Evolutionary conservation across 2,888 invertebrate genomes (phyloP).

Genomic region (Erannis defoliaria): DNA sequence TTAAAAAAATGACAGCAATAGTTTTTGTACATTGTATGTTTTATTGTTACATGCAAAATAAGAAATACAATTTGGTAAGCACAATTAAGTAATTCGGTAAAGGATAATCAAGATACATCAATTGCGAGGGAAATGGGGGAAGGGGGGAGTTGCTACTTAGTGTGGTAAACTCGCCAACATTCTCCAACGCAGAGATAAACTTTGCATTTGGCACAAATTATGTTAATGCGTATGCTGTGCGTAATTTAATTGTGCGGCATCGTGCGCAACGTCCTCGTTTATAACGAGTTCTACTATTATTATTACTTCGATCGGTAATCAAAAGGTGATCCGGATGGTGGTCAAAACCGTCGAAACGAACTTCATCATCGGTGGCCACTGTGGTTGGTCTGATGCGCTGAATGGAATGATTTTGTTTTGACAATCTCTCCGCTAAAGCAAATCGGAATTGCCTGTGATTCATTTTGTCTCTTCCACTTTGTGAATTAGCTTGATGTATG

Average conservation of each 20-base stretch:
- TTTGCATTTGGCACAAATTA: slow-evolving; percentile 13
- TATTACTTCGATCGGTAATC: slow-evolving; percentile 6
- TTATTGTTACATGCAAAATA: slow-evolving; percentile 9
- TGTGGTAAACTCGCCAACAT: slow-evolving; percentile 14
- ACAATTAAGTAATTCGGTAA: slow-evolving; percentile 8
- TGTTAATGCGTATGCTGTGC: not conserved
- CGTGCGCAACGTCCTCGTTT: slow-evolving; percentile 10
- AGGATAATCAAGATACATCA: slow-evolving; percentile 9
- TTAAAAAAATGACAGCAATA: slow-evolving; percentile 6
- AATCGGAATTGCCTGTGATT: slow-evolving; percentile 16
- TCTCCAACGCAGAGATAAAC: slow-evolving; percentile 8
- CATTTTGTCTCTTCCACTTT: slow-evolving; percentile 10
- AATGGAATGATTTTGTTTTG: slow-evolving; percentile 6
- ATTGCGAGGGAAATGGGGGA: slow-evolving; percentile 9
- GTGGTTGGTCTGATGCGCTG: slow-evolving; percentile 9
- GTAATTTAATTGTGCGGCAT: slow-evolving; percentile 7
- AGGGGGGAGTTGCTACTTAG: slow-evolving; percentile 9
- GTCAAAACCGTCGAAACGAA: slow-evolving; percentile 6
- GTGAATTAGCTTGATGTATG: slow-evolving; percentile 10
- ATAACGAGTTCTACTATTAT: not conserved
- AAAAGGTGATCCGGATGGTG: slow-evolving; percentile 12
- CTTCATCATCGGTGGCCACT: slow-evolving; percentile 9
- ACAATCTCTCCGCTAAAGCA: slow-evolving; percentile 11
- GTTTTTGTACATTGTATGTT: slow-evolving; percentile 9
- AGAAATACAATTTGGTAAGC: slow-evolving; percentile 6